phyloP scores from a whole-genome alignment of 1,140 invertebrate species.

The Penaeus chinensis region DNA sequence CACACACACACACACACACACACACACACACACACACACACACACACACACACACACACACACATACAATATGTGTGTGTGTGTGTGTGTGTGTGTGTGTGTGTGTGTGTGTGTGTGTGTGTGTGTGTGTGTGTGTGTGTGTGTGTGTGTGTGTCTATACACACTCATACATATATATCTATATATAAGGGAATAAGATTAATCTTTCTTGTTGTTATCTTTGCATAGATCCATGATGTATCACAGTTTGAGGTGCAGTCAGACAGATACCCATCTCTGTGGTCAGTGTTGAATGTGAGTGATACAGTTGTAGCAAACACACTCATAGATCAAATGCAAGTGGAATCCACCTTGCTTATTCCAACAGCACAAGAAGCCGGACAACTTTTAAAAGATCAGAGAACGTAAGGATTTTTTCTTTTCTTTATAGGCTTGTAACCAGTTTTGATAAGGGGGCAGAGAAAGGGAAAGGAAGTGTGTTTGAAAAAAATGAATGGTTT shows the following conservation, averaged over 20 bases:
- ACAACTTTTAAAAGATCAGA: conserved; percentile 78
- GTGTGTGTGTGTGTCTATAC: no score
- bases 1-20: no score
- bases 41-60: no score
- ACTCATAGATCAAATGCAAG: conserved; percentile 82
- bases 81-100: no score
- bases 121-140: no score
- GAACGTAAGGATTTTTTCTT: conserved; percentile 94
- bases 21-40: no score
- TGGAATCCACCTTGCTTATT: conserved; percentile 80
- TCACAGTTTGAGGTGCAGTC: conserved; percentile 69
- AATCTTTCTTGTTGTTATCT: conserved; percentile 3
- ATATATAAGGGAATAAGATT: no score
- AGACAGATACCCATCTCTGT: conserved; percentile 73
- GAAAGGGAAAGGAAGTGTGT: background rate
- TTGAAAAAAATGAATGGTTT: background rate
- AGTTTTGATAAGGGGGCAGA: background rate
- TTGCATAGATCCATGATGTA: conserved; percentile 75
- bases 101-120: no score
- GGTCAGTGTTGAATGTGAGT: conserved; percentile 78
- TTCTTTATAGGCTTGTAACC: background rate
- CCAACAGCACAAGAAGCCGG: conserved; percentile 75
- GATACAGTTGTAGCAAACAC: conserved; percentile 85
- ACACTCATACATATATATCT: no score
- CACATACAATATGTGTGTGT: no score